Evolutionary conservation across 2,797 vertebrate genomes (phyloP), one percentile per base, ranked within the genome.

Genomic region (Cygnus olor): DNA sequence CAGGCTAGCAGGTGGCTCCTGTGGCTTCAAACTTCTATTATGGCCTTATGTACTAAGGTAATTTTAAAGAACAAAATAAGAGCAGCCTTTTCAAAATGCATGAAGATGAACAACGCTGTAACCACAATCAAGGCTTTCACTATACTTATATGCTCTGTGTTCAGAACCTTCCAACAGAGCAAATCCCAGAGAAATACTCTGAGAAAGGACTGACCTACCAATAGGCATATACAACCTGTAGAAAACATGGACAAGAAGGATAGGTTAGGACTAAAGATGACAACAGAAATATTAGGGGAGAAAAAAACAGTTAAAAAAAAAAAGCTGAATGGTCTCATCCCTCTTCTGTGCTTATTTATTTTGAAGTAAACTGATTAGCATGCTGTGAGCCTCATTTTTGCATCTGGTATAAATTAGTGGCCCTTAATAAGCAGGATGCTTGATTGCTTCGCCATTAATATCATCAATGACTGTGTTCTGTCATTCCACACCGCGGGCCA

Each of bases 301-400:
- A 21, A 53, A 24, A 17, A 38, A 47, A 14, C 20, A 17, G 20
- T 17, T 21, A 14, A 24, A 9, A 14, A 36, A 27, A 13, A 34
- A 28, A 15, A 8, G 1, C 18, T 85, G 34, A 83, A 80, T 40
- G 11, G 16, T 78, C 78, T n/a, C 22, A 88, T 85, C 13, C 17
- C 84, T 27, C 22, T 88, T 91, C 71, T 30, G 14, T 89, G 32
- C 16, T 74, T 90, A 77, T 89, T 90, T 90, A 83, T 82, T 91
- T 79, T 85, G 49, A 72, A 89, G n/a, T 81, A 88, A 94, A 88
- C 30, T 61, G 58, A 92, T 94, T 71, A 91, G 61, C 54, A 85
- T 76, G 44, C 79, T 83, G 19, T 24, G 8, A 93, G 58, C 38
- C 57, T 80, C 49, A 70, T 38, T 81, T 84, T 90, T 85, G 49